phyloP scores from a whole-genome alignment of 2,113 vertebrate species.

The Hyperopisus bebe region DNA sequence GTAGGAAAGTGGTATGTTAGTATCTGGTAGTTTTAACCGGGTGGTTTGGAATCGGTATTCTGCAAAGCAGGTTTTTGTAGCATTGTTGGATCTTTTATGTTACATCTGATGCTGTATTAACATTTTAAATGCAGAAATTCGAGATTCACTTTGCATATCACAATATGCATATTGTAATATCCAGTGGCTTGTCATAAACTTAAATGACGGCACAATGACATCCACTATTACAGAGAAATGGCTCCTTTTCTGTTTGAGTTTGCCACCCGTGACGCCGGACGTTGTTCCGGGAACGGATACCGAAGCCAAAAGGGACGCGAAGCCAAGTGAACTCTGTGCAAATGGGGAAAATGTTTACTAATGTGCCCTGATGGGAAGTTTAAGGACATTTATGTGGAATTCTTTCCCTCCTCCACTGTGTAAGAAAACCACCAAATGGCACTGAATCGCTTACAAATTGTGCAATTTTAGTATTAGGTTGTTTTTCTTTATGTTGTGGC shows the following conservation, averaged over 20 bases:
- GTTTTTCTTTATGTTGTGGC: not conserved
- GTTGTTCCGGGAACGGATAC: not conserved
- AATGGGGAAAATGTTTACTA: conserved; percentile 16
- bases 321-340: not conserved
- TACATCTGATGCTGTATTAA: not conserved
- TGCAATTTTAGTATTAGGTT: not conserved
- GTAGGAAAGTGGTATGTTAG: not conserved
- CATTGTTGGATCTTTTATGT: not conserved
- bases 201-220: not conserved
- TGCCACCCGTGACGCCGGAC: not conserved
- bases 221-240: not conserved
- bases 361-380: not conserved
- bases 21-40: not conserved
- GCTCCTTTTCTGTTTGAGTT: not conserved
- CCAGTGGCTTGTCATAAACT: not conserved
- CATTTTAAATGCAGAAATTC: not conserved
- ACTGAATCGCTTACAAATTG: not conserved
- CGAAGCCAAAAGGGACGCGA: not conserved
- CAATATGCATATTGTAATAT: not conserved
- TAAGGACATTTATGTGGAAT: not conserved
- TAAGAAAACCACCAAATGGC: not conserved
- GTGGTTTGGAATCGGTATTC: not conserved
- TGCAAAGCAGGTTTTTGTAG: not conserved
- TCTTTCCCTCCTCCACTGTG: not conserved
- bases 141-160: not conserved